Percentiles rank a stretch among this genome's conserved stretches.
These are phyloP conservation scores for Ciconia maguari DNA, from an alignment of 2,113 vertebrate species.

Conservation along the genomic window DNA sequence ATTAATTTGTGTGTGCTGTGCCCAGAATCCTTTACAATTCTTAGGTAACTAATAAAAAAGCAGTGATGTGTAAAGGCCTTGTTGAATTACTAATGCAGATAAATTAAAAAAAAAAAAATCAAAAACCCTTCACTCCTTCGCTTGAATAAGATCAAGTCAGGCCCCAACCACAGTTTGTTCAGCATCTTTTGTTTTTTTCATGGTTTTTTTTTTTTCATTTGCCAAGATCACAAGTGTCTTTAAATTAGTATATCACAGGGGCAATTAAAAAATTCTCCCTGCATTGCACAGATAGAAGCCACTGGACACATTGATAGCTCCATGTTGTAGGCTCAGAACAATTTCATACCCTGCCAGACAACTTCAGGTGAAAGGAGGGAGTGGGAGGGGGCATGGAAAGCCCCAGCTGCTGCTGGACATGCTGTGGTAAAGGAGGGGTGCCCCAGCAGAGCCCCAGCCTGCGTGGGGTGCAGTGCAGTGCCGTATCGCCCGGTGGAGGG, in stretches of 20 bases:
- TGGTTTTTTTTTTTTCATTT: neutral
- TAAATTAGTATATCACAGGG: neutral
- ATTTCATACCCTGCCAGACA: neutral
- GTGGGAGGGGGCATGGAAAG: neutral
- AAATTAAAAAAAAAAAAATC: neutral
- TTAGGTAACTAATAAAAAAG: neutral
- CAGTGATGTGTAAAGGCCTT: neutral
- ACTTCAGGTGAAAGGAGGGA: neutral
- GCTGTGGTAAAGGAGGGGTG: neutral
- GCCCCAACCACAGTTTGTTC: neutral
- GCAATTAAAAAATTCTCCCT: neutral
- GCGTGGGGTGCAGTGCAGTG: neutral
- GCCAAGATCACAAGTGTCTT: neutral
- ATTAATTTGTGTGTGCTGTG: neutral
- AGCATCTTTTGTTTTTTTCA: neutral
- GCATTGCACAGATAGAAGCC: neutral
- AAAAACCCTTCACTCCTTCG: neutral
- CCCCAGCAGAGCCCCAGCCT: neutral
- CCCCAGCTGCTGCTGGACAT: neutral
- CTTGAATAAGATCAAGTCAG: neutral
- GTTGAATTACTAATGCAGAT: neutral
- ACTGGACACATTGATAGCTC: neutral
- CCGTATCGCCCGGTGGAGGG: accelerated
- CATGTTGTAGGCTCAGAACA: neutral
- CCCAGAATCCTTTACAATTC: neutral